Evolutionary conservation across 1,140 invertebrate genomes (phyloP).

Genomic region (Carcinoscorpius rotundicauda): DNA sequence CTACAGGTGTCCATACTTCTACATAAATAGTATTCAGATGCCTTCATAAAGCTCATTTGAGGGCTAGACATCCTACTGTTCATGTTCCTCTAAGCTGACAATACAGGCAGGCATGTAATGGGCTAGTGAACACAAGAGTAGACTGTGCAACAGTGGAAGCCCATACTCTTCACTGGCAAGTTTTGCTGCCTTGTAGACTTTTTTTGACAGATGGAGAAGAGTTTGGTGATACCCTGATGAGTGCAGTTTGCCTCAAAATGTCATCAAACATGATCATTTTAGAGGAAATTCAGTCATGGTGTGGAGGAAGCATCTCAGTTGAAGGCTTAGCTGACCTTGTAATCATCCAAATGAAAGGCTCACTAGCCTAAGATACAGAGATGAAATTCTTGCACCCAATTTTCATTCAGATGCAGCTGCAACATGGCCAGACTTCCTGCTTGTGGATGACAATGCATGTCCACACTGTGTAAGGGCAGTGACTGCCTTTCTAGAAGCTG

Average conservation of each 20-base stretch:
- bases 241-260: neutral
- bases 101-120: too few species aligned
- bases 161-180: neutral
- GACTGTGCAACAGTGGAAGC: neutral
- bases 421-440: conserved; percentile 1
- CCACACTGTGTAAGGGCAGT: neutral
- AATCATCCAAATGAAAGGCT: conserved; percentile 4
- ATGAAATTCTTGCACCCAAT: conserved; percentile 6
- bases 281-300: neutral
- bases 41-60: too few species aligned
- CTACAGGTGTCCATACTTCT: too few species aligned
- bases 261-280: neutral
- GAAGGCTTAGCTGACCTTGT: neutral
- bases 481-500: neutral
- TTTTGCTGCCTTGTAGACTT: neutral
- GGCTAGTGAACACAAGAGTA: neutral
- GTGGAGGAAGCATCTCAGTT: neutral
- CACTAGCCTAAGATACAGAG: conserved; percentile 3
- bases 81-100: too few species aligned
- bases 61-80: too few species aligned
- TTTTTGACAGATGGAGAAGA: neutral
- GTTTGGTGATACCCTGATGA: neutral
- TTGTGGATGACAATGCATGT: neutral
- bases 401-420: conserved; percentile 4
- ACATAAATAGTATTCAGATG: too few species aligned